A percentile compares a stretch with the other conserved stretches of the same genome.
Evolutionary conservation across 2,797 vertebrate species (phyloP).

Genomic region (Chaetodon trifasciatus): DNA sequence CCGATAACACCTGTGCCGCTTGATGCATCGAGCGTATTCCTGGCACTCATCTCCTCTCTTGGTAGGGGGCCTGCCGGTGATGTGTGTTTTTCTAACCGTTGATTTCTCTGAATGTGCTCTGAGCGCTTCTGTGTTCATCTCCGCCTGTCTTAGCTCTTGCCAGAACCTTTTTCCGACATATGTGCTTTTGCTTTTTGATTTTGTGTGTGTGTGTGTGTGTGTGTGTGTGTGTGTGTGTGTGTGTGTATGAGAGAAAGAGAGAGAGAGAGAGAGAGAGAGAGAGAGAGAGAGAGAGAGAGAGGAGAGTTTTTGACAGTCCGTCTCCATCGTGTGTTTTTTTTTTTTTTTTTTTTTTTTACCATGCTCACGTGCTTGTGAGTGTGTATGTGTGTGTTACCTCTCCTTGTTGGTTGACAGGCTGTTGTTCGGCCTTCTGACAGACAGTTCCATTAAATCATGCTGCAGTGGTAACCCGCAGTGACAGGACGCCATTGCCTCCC

Average conservation of each 20-base stretch:
- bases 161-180: conserved; percentile 66
- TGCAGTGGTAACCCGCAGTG: conserved; percentile 80
- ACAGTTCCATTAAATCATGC: conserved; percentile 88
- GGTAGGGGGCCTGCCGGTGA: conserved; percentile 61
- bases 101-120: conserved; percentile 59
- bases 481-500: conserved; percentile 79
- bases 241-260: conserved; percentile 5
- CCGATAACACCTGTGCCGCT: conserved; percentile 76
- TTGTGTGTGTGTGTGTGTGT: conserved; percentile 8
- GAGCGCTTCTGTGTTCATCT: conserved; percentile 54
- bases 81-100: conserved; percentile 65
- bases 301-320: conserved; percentile 55
- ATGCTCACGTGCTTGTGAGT: conserved; percentile 16
- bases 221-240: conserved; percentile 2
- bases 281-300: conserved; percentile 5
- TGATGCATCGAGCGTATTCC: conserved; percentile 70
- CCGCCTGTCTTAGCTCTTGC: conserved; percentile 53
- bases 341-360: background rate
- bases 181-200: conserved; percentile 54
- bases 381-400: conserved; percentile 53
- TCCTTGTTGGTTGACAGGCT: conserved; percentile 71
- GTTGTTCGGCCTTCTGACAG: conserved; percentile 81
- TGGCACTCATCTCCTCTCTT: conserved; percentile 69
- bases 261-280: background rate
- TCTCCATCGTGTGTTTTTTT: conserved; percentile 40